Percentiles rank a stretch among this genome's conserved stretches.
Evolutionary conservation across 2,888 invertebrate species (phyloP).

Genomic region (Eupithecia exiguata): DNA sequence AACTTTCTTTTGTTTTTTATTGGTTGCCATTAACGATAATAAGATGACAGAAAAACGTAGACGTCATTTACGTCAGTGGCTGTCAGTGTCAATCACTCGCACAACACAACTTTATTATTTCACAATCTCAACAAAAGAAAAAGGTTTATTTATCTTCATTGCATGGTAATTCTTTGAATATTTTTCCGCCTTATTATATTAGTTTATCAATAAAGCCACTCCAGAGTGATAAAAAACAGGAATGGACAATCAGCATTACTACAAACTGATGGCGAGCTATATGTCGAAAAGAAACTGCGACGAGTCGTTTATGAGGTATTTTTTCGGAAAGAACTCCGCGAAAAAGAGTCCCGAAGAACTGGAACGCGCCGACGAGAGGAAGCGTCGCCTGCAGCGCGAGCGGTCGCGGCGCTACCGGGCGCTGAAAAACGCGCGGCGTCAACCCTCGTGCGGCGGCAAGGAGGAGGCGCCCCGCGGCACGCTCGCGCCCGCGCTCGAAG

Average conservation of each 20-base stretch:
- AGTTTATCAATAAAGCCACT: background rate
- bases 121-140: conserved; percentile 4
- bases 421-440: conserved; percentile 75
- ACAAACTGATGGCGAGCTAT: conserved; percentile 79
- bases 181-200: background rate
- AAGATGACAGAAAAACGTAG: background rate
- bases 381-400: conserved; percentile 75
- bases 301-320: conserved; percentile 81
- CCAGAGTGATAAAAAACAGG: conserved; percentile 11
- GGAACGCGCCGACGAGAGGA: conserved; percentile 77
- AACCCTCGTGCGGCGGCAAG: conserved; percentile 69
- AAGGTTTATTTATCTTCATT: background rate
- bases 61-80: background rate
- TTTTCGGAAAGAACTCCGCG: conserved; percentile 76
- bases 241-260: conserved; percentile 81
- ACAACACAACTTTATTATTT: conserved; percentile 8
- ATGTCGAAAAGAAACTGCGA: conserved; percentile 79
- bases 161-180: background rate
- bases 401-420: conserved; percentile 76
- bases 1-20: no score
- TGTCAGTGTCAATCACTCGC: background rate
- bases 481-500: conserved; percentile 64
- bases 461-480: conserved; percentile 55
- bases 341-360: conserved; percentile 78
- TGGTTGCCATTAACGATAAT: no score